Conservation (phyloP, 2,888 invertebrate genomes). For the Sipha maydis region DNA sequence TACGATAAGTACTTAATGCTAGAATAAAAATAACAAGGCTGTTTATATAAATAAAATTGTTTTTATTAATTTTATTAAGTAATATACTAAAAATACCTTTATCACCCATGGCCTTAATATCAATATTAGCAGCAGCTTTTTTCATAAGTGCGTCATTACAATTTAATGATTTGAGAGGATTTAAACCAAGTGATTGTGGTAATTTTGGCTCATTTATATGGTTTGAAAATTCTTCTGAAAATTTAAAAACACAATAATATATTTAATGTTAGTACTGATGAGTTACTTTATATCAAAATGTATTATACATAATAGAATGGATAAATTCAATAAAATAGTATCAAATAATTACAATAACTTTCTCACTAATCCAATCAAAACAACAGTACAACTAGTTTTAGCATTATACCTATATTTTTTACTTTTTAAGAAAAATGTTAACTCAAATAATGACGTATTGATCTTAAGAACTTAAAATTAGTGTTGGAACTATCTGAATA, state of each 20-base stretch:
- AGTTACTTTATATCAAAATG: no score
- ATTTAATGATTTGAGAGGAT: constrained; percentile 19
- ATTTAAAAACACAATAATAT: neutral
- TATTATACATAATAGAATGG: no score
- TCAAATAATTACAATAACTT: no score
- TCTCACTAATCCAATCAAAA: no score
- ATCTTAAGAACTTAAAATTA: no score
- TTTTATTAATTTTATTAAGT: neutral
- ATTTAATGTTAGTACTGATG: neutral
- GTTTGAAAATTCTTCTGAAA: neutral
- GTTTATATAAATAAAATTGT: neutral
- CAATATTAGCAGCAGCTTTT: constrained; percentile 43
- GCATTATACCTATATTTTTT: no score
- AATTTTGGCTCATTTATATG: neutral
- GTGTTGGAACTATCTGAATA: no score
- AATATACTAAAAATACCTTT: constrained; percentile 46
- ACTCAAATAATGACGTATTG: no score
- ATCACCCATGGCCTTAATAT: constrained; percentile 59
- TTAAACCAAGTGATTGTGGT: neutral
- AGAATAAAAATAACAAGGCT: constrained; percentile 63
- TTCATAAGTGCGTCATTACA: constrained; percentile 43
- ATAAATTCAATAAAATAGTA: no score
- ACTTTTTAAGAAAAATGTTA: no score
- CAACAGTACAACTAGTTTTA: no score
- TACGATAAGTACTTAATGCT: constrained; percentile 77